These are phyloP conservation scores for Phoeniculus purpureus DNA, from an alignment of 2,797 vertebrate species.

Conservation along the genomic window DNA sequence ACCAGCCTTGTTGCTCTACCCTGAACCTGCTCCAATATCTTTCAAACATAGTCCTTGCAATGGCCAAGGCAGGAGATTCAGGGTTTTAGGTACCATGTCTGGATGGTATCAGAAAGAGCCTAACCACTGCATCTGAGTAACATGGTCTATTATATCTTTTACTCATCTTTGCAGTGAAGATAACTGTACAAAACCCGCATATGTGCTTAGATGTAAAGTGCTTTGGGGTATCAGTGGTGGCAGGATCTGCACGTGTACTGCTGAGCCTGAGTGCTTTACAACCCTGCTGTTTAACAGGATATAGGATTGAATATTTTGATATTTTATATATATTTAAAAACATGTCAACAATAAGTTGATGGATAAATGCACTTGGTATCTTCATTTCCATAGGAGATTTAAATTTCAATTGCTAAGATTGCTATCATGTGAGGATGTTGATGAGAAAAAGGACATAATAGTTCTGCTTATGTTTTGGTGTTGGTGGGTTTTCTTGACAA, in stretches of 20 bases:
- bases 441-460: background rate
- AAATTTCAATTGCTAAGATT: background rate
- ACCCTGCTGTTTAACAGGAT: background rate
- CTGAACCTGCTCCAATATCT: background rate
- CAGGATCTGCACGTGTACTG: background rate
- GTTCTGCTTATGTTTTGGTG: background rate
- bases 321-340: too few relatives aligned
- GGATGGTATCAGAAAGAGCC: background rate
- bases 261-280: background rate
- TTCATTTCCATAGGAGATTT: background rate
- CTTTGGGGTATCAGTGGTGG: background rate
- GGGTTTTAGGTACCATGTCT: background rate
- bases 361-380: background rate
- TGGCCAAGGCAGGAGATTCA: background rate
- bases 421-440: background rate
- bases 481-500: accelerated
- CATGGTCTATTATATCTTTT: background rate
- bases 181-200: background rate
- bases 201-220: background rate
- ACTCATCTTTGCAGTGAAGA: background rate
- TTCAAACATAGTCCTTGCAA: background rate
- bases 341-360: background rate
- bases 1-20: too few relatives aligned
- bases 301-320: background rate
- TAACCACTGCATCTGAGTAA: background rate